phyloP scores from a whole-genome alignment of 2,888 invertebrate species.

The Rhagonycha fulva region DNA sequence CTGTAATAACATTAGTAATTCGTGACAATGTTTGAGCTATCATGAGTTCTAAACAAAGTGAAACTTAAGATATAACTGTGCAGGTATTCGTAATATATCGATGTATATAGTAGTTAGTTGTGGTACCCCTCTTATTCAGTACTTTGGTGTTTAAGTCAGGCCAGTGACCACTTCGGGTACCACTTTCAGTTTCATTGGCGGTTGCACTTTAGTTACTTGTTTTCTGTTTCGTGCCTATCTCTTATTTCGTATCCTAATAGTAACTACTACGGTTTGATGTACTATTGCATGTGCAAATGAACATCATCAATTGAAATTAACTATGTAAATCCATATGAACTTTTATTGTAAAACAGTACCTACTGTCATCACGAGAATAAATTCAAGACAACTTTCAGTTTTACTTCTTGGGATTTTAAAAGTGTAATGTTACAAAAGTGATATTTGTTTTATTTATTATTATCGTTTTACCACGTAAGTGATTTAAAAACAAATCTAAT shows the following conservation, averaged over 20 bases:
- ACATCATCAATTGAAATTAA: not conserved
- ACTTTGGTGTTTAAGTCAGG: slow-evolving; percentile 28
- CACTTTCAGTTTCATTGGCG: slow-evolving; percentile 56
- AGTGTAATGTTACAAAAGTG: not conserved
- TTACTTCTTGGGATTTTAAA: not conserved
- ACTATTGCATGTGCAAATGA: slow-evolving; percentile 9
- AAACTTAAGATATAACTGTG: not conserved
- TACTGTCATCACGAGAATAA: not conserved
- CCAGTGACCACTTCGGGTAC: slow-evolving; percentile 44
- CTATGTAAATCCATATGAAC: not conserved
- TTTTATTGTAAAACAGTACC: not conserved
- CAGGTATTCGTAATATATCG: not conserved
- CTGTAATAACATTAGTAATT: not conserved
- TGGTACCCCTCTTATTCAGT: slow-evolving; percentile 18
- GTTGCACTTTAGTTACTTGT: slow-evolving; percentile 57
- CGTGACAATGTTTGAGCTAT: not conserved
- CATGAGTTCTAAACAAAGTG: not conserved
- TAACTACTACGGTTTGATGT: not conserved
- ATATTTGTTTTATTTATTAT: not conserved
- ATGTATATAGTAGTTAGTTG: slow-evolving; percentile 1
- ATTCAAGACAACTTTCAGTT: not conserved
- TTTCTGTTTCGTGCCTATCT: slow-evolving; percentile 55
- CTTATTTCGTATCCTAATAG: slow-evolving; percentile 33
- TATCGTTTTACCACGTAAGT: not conserved
- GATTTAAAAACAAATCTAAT: not conserved